A percentile compares a stretch with the other conserved stretches of the same genome.
These are phyloP conservation scores for Ceratotherium simum DNA, from an alignment of 2,113 vertebrate species.

Conservation along the genomic window DNA sequence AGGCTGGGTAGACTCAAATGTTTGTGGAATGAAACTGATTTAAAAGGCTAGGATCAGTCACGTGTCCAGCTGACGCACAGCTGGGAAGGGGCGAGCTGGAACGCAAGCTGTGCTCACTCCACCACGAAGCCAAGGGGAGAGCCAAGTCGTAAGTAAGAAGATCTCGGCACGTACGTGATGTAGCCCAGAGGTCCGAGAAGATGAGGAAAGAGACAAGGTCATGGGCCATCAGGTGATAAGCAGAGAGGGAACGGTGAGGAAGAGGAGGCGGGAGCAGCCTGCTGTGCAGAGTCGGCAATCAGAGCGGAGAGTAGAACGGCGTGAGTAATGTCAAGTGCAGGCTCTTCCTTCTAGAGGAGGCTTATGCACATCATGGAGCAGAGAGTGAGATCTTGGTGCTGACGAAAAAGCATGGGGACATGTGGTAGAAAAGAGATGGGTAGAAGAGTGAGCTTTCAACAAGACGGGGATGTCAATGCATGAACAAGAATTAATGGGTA, in stretches of 20 bases:
- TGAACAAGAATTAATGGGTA: background rate
- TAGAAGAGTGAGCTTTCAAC: background rate
- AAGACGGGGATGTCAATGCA: background rate
- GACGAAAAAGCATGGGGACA: background rate
- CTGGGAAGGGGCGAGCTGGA: background rate
- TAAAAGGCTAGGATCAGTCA: background rate
- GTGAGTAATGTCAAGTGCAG: background rate
- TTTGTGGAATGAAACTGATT: background rate
- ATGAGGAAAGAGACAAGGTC: background rate
- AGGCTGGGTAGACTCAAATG: background rate
- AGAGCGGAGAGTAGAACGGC: background rate
- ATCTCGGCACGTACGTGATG: background rate
- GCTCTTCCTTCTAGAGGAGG: no score
- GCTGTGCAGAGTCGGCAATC: no score
- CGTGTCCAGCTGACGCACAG: background rate
- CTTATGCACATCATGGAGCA: no score
- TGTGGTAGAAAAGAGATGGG: background rate
- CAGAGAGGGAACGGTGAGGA: background rate
- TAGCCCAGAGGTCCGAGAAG: background rate
- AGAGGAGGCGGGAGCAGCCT: background rate
- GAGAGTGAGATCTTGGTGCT: background rate
- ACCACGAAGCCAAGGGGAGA: background rate
- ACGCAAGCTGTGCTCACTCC: background rate
- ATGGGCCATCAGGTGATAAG: background rate
- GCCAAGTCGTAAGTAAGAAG: background rate